phyloP scores from a whole-genome alignment of 2,888 invertebrate species.

The Vesta saturnalis region DNA sequence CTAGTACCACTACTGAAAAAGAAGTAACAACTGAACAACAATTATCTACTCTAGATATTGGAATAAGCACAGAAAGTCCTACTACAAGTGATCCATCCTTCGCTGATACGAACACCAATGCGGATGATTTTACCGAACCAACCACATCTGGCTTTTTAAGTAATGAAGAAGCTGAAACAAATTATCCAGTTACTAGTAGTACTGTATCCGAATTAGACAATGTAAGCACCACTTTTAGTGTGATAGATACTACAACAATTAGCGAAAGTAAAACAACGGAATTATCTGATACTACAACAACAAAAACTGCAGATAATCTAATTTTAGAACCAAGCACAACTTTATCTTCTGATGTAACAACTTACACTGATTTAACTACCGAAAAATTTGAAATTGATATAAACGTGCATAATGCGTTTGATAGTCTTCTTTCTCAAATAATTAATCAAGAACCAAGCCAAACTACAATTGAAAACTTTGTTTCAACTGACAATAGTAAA shows the following conservation, averaged over 20 bases:
- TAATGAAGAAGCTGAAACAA: not conserved
- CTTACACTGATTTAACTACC: not conserved
- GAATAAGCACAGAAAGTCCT: not conserved
- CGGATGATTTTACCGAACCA: too few species aligned
- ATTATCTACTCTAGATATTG: not conserved
- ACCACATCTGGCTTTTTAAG: too few species aligned
- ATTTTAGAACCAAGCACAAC: not conserved
- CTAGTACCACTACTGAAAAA: too few species aligned
- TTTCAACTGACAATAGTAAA: slow-evolving; percentile 28
- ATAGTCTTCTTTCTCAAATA: slow-evolving; percentile 53
- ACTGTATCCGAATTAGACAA: too few species aligned
- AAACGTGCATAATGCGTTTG: slow-evolving; percentile 48
- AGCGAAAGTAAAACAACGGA: not conserved
- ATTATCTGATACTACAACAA: not conserved
- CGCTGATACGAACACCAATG: not conserved
- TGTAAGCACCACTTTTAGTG: not conserved
- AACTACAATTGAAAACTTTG: slow-evolving; percentile 42
- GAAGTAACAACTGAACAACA: not conserved
- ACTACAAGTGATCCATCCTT: too few species aligned
- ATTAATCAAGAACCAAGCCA: slow-evolving; percentile 37
- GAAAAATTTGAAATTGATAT: slow-evolving; percentile 22
- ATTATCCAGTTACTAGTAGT: not conserved
- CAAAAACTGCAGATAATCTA: not conserved
- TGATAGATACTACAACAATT: not conserved
- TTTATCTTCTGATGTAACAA: not conserved